These are phyloP conservation scores for Polyergus mexicanus DNA, from an alignment of 1,140 invertebrate genomes.

Conservation along the genomic window DNA sequence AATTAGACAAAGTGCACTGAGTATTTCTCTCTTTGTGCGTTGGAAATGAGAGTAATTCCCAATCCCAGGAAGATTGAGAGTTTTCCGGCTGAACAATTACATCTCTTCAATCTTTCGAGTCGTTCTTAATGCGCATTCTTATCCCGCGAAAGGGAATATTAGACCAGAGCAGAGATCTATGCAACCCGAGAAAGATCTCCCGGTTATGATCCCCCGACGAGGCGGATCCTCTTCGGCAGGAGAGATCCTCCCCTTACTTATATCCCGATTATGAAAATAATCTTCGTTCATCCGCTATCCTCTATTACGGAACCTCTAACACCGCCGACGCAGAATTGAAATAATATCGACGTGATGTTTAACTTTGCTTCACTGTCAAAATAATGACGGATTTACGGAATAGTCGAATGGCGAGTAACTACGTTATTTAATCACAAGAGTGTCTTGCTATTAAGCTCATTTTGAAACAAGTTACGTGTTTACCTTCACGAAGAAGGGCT, in stretches of 20 bases:
- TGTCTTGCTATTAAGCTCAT: conserved; percentile 5
- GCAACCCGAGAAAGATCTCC: neutral
- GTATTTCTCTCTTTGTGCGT: neutral
- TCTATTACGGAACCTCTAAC: neutral
- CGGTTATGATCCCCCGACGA: conserved; percentile 14
- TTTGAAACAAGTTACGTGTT: conserved; percentile 27
- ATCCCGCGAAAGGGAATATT: conserved; percentile 28
- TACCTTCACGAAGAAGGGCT: neutral
- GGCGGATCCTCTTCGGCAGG: conserved; percentile 21
- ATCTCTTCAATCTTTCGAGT: conserved; percentile 38
- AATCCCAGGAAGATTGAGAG: conserved; percentile 15
- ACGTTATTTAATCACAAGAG: neutral
- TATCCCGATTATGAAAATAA: conserved; percentile 70
- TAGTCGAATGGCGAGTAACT: conserved; percentile 19
- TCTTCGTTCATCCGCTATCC: conserved; percentile 34
- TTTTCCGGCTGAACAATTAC: conserved; percentile 43
- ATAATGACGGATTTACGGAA: conserved; percentile 22
- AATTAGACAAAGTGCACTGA: conserved; percentile 1
- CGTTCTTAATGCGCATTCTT: conserved; percentile 48
- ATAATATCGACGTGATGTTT: conserved; percentile 71
- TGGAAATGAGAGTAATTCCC: conserved; percentile 6
- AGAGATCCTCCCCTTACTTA: conserved; percentile 38
- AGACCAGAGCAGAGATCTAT: conserved; percentile 47
- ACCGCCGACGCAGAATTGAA: conserved; percentile 16
- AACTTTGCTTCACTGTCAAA: conserved; percentile 52